Conservation (phyloP, 2,797 vertebrate species). For the Sebastes vulpes region DNA sequence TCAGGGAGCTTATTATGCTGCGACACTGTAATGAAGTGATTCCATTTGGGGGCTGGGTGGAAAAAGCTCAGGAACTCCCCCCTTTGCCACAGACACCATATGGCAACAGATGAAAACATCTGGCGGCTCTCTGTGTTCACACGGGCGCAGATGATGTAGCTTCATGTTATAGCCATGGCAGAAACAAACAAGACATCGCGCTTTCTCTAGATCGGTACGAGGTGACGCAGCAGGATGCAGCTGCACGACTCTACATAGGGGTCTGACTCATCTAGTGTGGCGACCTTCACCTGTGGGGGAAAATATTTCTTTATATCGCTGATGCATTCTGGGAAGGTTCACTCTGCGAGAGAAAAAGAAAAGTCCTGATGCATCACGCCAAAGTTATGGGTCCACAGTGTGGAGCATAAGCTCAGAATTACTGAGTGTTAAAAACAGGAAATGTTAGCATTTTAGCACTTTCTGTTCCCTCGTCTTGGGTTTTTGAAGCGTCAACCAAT, state of each 20-base stretch:
- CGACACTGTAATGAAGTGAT: conserved; percentile 75
- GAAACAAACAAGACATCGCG: not conserved
- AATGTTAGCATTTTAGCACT: too few relatives aligned
- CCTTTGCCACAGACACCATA: conserved; percentile 37
- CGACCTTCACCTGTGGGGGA: not conserved
- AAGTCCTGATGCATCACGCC: not conserved
- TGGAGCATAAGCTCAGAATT: not conserved
- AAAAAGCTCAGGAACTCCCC: conserved; percentile 10
- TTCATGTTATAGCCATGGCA: conserved; percentile 7
- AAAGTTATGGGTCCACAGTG: not conserved
- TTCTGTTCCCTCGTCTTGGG: too few relatives aligned
- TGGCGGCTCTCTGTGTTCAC: conserved; percentile 43
- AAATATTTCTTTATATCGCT: not conserved
- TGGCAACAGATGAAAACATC: conserved; percentile 75
- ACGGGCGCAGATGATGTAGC: conserved; percentile 17
- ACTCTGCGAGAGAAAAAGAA: not conserved
- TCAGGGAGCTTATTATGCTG: conserved; percentile 61
- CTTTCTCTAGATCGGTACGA: not conserved
- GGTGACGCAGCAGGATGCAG: not conserved
- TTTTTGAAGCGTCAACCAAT: too few relatives aligned
- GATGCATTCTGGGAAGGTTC: not conserved
- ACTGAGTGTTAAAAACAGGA: too few relatives aligned
- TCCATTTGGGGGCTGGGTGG: conserved; percentile 52
- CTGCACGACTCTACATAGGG: not conserved
- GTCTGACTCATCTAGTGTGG: not conserved